phyloP scores from a whole-genome alignment of 2,113 vertebrate genomes.

The Holacanthus passer region DNA sequence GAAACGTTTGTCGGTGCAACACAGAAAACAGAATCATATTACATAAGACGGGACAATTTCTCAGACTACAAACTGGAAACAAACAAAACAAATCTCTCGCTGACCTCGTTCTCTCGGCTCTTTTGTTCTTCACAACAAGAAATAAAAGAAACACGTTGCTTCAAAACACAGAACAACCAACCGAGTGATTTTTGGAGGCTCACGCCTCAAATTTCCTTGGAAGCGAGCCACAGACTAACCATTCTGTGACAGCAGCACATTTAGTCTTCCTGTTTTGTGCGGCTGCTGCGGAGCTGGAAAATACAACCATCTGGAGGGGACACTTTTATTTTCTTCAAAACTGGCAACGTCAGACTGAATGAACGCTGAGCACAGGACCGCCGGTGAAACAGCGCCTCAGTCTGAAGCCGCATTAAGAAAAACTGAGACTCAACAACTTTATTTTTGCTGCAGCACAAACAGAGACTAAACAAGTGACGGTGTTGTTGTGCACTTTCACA shows the following conservation, averaged over 20 bases:
- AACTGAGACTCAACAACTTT: slow-evolving; percentile 21
- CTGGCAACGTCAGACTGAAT: slow-evolving; percentile 12
- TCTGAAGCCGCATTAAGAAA: slow-evolving; percentile 38
- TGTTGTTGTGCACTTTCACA: slow-evolving; percentile 17
- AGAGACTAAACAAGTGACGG: slow-evolving; percentile 27
- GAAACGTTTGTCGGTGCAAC: not conserved
- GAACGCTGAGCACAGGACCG: not conserved
- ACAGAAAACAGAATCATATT: not conserved
- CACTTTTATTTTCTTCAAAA: slow-evolving; percentile 49
- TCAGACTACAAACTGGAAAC: slow-evolving; percentile 16
- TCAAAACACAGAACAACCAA: slow-evolving; percentile 23
- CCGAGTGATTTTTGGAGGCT: slow-evolving; percentile 43
- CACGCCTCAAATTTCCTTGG: slow-evolving; percentile 40
- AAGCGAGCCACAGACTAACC: slow-evolving; percentile 31
- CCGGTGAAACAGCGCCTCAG: slow-evolving; percentile 13
- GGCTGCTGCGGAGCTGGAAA: slow-evolving; percentile 39
- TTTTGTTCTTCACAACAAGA: slow-evolving; percentile 13
- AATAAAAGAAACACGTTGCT: not conserved
- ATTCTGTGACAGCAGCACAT: slow-evolving; percentile 21
- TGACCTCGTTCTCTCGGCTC: slow-evolving; percentile 23
- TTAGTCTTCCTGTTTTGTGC: slow-evolving; percentile 50
- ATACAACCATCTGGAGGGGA: slow-evolving; percentile 60
- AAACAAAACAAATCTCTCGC: slow-evolving; percentile 9
- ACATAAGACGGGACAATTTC: not conserved
- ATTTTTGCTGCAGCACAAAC: not conserved